Percentiles rank a stretch among this genome's conserved stretches.
phyloP scores from a whole-genome alignment of 2,888 invertebrate genomes.

The Mesodorylaimus sp. region DNA sequence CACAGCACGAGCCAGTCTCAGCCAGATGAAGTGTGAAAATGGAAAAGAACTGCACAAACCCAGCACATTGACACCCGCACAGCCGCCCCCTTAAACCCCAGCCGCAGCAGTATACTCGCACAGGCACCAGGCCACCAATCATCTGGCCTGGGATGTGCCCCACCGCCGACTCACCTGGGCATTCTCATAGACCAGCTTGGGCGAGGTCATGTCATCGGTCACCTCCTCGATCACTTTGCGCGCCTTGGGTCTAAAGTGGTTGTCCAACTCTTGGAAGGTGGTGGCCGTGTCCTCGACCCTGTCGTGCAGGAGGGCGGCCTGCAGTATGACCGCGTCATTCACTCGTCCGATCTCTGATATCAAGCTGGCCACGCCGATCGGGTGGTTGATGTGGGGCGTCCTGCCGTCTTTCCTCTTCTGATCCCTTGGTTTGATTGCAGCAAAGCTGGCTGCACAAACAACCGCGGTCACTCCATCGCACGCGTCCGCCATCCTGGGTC shows the following conservation, averaged over 20 bases:
- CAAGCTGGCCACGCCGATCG: constrained; percentile 44
- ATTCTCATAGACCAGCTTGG: no score
- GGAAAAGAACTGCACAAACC: no score
- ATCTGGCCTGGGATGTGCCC: no score
- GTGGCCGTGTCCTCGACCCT: constrained; percentile 66
- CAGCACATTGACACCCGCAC: no score
- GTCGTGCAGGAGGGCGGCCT: constrained; percentile 59
- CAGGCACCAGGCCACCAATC: no score
- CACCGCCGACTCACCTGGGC: no score
- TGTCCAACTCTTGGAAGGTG: constrained; percentile 48
- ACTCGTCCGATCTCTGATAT: constrained; percentile 26
- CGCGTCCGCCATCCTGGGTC: no score
- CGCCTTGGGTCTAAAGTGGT: constrained; percentile 45
- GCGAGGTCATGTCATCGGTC: constrained; percentile 49
- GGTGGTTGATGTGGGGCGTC: constrained; percentile 65
- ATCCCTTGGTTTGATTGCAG: constrained; percentile 51
- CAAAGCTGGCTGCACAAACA: constrained; percentile 46
- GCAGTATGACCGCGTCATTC: constrained; percentile 31
- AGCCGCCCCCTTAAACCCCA: no score
- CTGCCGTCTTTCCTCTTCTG: constrained; percentile 50
- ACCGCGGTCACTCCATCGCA: no score
- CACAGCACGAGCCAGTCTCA: no score
- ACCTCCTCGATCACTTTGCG: constrained; percentile 33
- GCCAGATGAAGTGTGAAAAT: no score
- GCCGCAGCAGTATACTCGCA: no score